Base-by-base conservation (phyloP, 2,888 invertebrate species). In the Pterobdella sp. region DNA sequence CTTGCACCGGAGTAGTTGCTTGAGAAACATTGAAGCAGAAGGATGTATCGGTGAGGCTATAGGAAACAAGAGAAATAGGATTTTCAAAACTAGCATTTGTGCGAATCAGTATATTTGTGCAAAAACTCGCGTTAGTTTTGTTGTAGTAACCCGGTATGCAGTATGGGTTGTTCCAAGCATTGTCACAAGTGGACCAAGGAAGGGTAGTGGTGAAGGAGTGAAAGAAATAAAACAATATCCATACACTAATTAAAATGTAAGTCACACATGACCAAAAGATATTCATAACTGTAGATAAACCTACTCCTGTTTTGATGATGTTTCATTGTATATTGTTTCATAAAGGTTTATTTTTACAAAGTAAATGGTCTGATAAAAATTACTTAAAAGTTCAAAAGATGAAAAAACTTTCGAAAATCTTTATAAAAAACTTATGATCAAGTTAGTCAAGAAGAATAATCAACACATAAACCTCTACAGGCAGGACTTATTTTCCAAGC, bases 181-280 rank as follows among this genome's bases (percentile, higher is more conserved):
- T 94, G 82, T 89, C 89, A 82, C 96, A 96, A 68, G 89, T 89
- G 63, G 94, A 88, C 95, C 95, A 96, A 0, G 95, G 94, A n/a
- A 96, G 89, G 82, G 91, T 91, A 14, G 76, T 34, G 0, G 80
- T 78, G 74, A 86, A 81, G 10, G 85, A 84, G 49, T 78, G 78
- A 85, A 94, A 92, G 86, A 97, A 92, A 84, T 98, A 98, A 86
- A 94, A 96, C 78, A 95, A 90, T 0, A 95, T 96, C 97, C 97
- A 98, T 0, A 95, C 93, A 75, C 98, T 87, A 77, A 98, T 94
- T n/a, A 98, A 95, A 80, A 98, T 97, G 86, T 98, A 98, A 86
- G 96, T 97, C 72, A 94, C 91, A 84, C 98, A 97, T 89, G 97
- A 91, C 97, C 97, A 98, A 83, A 94, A 95, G 0, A 96, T 95